phyloP scores from a whole-genome alignment of 2,113 vertebrate species.

The Lasiurus cinereus region DNA sequence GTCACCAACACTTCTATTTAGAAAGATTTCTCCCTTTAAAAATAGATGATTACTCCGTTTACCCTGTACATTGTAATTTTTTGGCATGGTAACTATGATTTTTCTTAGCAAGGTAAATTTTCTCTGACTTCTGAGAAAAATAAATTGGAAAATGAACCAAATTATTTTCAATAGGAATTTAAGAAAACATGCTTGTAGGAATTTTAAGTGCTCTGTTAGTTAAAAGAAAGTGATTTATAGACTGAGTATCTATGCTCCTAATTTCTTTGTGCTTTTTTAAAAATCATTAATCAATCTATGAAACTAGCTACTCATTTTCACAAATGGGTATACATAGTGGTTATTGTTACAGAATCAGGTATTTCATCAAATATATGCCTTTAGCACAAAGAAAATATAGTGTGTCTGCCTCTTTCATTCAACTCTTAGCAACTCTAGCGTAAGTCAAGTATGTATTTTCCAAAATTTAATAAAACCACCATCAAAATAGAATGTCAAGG shows the following conservation, averaged over 20 bases:
- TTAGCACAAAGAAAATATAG: constrained; percentile 21
- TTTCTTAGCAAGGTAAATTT: constrained; percentile 8
- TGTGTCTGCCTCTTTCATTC: not conserved
- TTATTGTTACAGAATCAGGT: not conserved
- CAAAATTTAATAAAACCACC: constrained; percentile 46
- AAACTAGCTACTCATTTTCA: not conserved
- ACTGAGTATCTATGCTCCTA: not conserved
- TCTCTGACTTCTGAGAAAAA: constrained; percentile 46
- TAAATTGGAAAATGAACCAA: constrained; percentile 56
- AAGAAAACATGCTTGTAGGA: not conserved
- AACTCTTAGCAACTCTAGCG: not conserved
- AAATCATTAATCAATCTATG: not conserved
- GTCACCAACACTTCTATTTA: not conserved
- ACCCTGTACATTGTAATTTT: not conserved
- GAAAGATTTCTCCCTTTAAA: constrained; percentile 9
- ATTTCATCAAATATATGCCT: constrained; percentile 10
- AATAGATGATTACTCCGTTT: not conserved
- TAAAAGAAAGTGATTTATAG: constrained; percentile 10
- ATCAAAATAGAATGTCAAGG: constrained; percentile 28
- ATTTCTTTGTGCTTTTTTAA: constrained; percentile 36
- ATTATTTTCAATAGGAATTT: constrained; percentile 59
- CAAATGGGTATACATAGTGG: not conserved
- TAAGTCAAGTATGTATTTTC: constrained; percentile 25
- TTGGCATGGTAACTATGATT: not conserved
- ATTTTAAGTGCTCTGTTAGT: constrained; percentile 29